Percentiles rank a stretch among this genome's conserved stretches.
Evolutionary conservation across 2,797 vertebrate species (phyloP).

Genomic region (Lepus townsendii): DNA sequence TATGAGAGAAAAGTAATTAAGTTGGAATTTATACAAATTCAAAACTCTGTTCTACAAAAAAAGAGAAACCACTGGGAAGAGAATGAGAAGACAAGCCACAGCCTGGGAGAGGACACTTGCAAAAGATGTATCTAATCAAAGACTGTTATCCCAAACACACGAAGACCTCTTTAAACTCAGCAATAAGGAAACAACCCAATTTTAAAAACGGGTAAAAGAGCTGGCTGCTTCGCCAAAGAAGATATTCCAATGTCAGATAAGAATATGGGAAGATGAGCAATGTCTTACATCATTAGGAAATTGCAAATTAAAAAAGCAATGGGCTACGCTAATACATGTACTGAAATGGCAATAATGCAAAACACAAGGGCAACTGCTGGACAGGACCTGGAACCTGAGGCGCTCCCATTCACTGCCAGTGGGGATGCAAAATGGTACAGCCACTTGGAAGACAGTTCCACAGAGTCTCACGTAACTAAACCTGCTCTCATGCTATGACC

Average conservation of each 20-base stretch:
- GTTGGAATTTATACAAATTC: conserved; percentile 47
- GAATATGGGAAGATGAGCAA: background rate
- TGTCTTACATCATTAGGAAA: background rate
- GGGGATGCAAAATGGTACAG: background rate
- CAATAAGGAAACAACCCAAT: background rate
- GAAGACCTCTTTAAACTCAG: background rate
- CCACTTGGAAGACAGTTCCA: background rate
- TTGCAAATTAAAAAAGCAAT: background rate
- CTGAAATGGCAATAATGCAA: background rate
- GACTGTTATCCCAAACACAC: background rate
- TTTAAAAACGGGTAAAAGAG: background rate
- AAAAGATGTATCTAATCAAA: background rate
- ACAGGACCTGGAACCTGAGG: background rate
- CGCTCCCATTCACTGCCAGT: background rate
- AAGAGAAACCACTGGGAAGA: background rate
- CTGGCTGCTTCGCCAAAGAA: background rate
- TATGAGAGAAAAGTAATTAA: background rate
- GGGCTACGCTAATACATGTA: background rate
- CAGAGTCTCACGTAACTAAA: background rate
- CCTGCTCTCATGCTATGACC: background rate
- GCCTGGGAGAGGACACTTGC: background rate
- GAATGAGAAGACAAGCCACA: background rate
- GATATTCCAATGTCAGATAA: background rate
- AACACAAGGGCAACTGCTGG: background rate
- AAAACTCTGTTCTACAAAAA: background rate